Conservation (phyloP, 1,140 invertebrate species). For the Apocrypta bakeri region DNA sequence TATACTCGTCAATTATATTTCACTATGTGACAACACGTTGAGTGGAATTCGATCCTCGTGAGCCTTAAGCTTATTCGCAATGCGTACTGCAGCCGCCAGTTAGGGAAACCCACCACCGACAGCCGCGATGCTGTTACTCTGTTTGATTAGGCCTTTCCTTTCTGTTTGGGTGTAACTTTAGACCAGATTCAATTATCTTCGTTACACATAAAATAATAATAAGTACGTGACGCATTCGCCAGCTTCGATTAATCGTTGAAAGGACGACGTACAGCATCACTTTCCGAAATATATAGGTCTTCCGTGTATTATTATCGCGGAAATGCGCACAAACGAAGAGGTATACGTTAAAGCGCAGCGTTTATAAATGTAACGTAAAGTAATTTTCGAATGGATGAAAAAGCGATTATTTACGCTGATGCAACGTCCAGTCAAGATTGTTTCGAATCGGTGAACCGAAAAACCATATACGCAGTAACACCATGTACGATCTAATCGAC, state of each 20-base stretch:
- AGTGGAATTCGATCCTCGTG: slow-evolving; percentile 30
- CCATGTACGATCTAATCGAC: no score
- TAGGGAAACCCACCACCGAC: not conserved
- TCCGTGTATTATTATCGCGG: no score
- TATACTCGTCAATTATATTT: slow-evolving; percentile 30
- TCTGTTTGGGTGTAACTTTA: slow-evolving; percentile 12
- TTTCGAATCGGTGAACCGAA: no score
- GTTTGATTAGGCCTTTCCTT: slow-evolving; percentile 15
- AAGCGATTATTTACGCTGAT: no score
- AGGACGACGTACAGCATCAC: no score
- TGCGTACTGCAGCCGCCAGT: not conserved
- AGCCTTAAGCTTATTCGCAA: not conserved
- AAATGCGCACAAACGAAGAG: no score
- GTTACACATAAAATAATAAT: slow-evolving; percentile 30
- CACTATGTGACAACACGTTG: not conserved
- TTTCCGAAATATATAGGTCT: not conserved
- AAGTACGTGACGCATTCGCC: not conserved
- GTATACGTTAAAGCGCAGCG: no score
- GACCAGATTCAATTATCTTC: slow-evolving; percentile 31
- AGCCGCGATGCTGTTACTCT: not conserved
- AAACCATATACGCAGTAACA: no score
- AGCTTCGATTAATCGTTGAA: not conserved
- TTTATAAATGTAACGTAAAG: no score
- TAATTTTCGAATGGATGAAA: no score
- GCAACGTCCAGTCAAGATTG: no score